Conservation (phyloP, 2,888 invertebrate genomes). For the Diaphora mendica region DNA sequence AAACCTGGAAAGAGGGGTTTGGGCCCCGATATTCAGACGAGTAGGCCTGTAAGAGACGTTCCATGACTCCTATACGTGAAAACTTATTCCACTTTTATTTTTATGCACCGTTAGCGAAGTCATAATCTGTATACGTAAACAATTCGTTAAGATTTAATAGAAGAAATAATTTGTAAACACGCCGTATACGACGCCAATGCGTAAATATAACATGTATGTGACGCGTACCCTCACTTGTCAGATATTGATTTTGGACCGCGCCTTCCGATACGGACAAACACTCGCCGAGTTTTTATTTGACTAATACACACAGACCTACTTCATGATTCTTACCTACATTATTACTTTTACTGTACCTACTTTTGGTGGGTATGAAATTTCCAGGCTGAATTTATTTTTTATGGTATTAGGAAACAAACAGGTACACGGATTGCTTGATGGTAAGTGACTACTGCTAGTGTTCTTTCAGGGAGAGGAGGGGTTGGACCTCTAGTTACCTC, state of each 20-base stretch:
- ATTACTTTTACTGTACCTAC: constrained; percentile 3
- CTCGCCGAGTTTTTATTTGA: constrained; percentile 30
- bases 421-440: no score
- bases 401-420: no score
- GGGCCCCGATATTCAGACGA: no score
- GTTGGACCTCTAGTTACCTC: no score
- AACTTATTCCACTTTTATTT: not conserved
- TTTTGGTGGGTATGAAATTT: not conserved
- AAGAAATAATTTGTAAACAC: constrained; percentile 8
- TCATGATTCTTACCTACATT: constrained; percentile 14
- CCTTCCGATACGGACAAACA: constrained; percentile 44
- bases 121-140: not conserved
- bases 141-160: not conserved
- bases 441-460: no score
- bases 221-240: constrained; percentile 41
- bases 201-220: constrained; percentile 19
- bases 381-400: no score
- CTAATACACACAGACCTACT: constrained; percentile 18
- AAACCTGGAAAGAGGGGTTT: no score
- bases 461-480: no score
- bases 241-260: constrained; percentile 52
- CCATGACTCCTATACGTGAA: no score
- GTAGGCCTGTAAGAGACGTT: no score
- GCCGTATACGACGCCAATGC: constrained; percentile 24
- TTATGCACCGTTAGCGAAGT: not conserved